Percentiles rank a stretch among this genome's conserved stretches.
These are phyloP conservation scores for Darevskia mixta DNA, from an alignment of 2,797 vertebrate genomes.

Conservation along the genomic window DNA sequence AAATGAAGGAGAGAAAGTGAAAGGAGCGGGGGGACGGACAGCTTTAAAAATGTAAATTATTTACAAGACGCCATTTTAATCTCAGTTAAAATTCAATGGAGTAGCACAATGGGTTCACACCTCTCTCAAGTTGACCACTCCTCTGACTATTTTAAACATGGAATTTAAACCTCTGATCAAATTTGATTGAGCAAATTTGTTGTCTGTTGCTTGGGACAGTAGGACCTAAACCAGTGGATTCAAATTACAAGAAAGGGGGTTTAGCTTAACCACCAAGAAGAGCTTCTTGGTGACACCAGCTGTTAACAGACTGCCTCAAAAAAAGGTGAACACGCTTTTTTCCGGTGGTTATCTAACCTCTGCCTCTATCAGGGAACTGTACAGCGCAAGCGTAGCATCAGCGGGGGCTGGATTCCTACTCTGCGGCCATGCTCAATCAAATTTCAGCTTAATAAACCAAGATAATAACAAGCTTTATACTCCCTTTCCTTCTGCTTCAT, in stretches of 20 bases:
- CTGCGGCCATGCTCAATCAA: too few species aligned
- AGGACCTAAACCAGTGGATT: neutral
- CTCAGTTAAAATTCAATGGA: neutral
- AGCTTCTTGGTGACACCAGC: neutral
- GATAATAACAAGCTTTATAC: too few species aligned
- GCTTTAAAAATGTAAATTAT: neutral
- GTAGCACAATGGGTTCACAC: neutral
- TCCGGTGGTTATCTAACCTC: neutral
- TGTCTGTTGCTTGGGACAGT: neutral
- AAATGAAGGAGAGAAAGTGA: slow-evolving; percentile 13
- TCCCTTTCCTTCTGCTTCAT: too few species aligned
- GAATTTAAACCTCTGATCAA: neutral
- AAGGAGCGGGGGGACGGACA: too few species aligned
- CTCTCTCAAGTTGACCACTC: neutral
- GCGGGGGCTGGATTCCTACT: neutral
- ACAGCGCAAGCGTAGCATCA: neutral
- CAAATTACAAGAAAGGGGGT: neutral
- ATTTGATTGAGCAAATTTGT: neutral
- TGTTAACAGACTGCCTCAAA: neutral
- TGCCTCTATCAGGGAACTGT: neutral
- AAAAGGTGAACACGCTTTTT: neutral
- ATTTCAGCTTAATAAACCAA: too few species aligned
- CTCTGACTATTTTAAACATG: neutral
- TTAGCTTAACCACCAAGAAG: neutral
- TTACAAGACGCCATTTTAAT: neutral